A percentile compares a stretch with the other conserved stretches of the same genome.
Conservation (phyloP, 2,113 vertebrate species). For the Cyphomyrus plagiostoma region DNA sequence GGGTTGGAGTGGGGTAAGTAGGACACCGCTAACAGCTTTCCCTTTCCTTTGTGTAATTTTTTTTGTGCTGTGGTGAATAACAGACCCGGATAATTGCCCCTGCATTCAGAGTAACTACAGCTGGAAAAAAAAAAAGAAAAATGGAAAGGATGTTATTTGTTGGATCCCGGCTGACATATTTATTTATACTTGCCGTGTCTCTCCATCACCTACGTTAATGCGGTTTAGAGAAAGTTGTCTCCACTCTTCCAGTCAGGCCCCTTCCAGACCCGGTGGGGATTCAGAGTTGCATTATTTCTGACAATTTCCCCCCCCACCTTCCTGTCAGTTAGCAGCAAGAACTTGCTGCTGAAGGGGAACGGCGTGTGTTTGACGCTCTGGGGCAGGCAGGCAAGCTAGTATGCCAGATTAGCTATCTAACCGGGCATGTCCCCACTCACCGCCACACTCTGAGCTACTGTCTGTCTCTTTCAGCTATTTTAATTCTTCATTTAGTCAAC, state of each 20-base stretch:
- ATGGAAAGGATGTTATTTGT: neutral
- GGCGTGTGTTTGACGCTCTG: no score
- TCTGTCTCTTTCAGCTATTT: neutral
- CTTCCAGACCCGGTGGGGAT: neutral
- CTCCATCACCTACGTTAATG: neutral
- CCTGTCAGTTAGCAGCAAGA: neutral
- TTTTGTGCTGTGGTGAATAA: neutral
- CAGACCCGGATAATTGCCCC: neutral
- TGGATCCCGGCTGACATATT: neutral
- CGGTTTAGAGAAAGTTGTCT: neutral
- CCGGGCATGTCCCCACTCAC: neutral
- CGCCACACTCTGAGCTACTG: neutral
- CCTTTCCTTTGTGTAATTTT: neutral
- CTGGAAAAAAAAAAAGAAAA: neutral
- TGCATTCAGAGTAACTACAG: neutral
- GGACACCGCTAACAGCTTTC: neutral
- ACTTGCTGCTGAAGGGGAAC: neutral
- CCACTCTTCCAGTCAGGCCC: neutral
- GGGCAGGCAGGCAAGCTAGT: neutral
- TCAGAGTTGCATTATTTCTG: neutral
- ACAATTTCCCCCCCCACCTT: neutral
- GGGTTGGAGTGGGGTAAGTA: neutral
- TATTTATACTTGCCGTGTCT: neutral
- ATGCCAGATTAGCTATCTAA: neutral
- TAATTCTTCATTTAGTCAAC: neutral